phyloP scores from a whole-genome alignment of 2,888 invertebrate species.

The Selenia dentaria region DNA sequence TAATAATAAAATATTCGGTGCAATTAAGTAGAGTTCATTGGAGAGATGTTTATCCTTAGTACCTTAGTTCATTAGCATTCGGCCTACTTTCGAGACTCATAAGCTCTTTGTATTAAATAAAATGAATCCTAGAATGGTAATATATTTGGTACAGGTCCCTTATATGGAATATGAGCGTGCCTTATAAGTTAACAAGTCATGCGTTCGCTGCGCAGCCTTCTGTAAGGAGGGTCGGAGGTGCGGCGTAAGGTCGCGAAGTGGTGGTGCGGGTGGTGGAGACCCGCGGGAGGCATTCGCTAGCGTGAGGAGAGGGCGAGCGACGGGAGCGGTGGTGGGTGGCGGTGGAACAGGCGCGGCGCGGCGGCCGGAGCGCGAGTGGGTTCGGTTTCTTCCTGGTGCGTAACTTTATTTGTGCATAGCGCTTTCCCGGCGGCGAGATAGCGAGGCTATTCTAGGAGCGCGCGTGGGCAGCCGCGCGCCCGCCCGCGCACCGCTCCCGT shows the following conservation, averaged over 20 bases:
- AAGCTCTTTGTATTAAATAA: conserved; percentile 50
- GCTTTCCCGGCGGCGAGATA: conserved; percentile 73
- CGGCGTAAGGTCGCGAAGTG: background rate
- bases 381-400: conserved; percentile 68
- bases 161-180: conserved; percentile 63
- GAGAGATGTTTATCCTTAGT: too few species aligned
- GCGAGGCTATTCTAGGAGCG: conserved; percentile 75
- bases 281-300: conserved; percentile 6
- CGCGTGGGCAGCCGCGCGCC: conserved; percentile 56
- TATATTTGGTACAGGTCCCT: conserved; percentile 62
- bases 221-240: conserved; percentile 2
- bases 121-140: conserved; percentile 69
- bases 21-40: too few species aligned
- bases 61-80: conserved; percentile 32
- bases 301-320: conserved; percentile 31
- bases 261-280: background rate
- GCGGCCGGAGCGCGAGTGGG: conserved; percentile 52
- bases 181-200: conserved; percentile 79
- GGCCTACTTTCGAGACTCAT: conserved; percentile 45
- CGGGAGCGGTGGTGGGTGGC: conserved; percentile 10
- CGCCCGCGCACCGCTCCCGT: conserved; percentile 34
- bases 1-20: too few species aligned
- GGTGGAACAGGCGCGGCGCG: too few species aligned
- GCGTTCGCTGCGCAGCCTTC: conserved; percentile 73
- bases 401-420: conserved; percentile 80